phyloP scores from a whole-genome alignment of 2,797 vertebrate genomes.

The Erithacus rubecula region DNA sequence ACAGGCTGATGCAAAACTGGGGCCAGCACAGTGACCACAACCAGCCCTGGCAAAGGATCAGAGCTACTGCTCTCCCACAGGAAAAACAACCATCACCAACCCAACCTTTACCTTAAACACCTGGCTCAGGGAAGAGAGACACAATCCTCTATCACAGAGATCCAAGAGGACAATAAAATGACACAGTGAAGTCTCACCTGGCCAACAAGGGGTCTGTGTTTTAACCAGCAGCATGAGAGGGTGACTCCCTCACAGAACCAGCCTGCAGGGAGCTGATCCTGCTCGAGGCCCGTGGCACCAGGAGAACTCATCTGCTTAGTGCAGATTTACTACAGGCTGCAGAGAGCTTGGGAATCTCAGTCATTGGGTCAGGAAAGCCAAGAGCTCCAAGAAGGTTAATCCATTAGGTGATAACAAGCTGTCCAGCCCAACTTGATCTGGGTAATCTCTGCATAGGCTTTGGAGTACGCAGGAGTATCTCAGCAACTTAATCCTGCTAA shows the following conservation, averaged over 20 bases:
- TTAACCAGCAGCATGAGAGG: background rate
- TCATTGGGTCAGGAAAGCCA: constrained; percentile 49
- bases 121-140: background rate
- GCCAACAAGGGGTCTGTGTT: background rate
- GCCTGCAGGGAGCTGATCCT: background rate
- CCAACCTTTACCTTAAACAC: background rate
- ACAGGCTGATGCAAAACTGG: background rate
- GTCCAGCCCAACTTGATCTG: background rate
- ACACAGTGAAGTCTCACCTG: background rate
- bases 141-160: background rate
- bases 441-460: constrained; percentile 4
- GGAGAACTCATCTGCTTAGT: background rate
- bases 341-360: constrained; percentile 15
- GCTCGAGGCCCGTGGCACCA: background rate
- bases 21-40: background rate
- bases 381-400: constrained; percentile 25
- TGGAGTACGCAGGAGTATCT: background rate
- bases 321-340: background rate
- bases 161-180: background rate
- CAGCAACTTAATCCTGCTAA: constrained; percentile 50
- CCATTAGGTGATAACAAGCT: constrained; percentile 12
- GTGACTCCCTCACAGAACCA: background rate
- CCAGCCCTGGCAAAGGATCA: background rate
- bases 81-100: background rate
- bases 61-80: background rate